A percentile compares a stretch with the other conserved stretches of the same genome.
Conservation (phyloP, 2,113 vertebrate species). For the Litocranius walleri region DNA sequence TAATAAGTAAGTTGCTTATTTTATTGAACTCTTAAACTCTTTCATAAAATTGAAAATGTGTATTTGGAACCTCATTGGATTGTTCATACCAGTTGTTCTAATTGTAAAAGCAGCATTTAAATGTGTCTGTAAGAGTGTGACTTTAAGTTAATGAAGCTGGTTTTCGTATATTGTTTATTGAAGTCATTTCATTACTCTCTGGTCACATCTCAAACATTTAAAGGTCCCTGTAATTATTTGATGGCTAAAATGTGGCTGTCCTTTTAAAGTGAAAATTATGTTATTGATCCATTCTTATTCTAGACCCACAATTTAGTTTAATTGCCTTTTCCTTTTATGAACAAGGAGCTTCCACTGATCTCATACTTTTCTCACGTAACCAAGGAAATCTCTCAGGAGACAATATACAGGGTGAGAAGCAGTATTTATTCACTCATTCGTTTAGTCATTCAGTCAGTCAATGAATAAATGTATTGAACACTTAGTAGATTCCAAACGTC, state of each 20-base stretch:
- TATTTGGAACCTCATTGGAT: background rate
- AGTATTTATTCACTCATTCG: background rate
- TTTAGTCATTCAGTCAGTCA: background rate
- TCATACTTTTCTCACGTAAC: background rate
- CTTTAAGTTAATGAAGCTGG: background rate
- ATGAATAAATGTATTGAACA: background rate
- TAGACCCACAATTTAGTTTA: background rate
- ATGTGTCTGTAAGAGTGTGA: background rate
- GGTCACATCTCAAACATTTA: background rate
- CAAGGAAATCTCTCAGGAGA: background rate
- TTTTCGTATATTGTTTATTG: background rate
- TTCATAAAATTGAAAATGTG: background rate
- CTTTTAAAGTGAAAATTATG: slow-evolving; percentile 23
- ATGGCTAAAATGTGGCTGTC: background rate
- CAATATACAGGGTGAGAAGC: background rate
- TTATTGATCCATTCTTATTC: background rate
- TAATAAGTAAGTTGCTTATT: background rate
- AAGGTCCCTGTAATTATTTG: slow-evolving; percentile 26
- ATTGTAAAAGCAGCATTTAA: background rate
- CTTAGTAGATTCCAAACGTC: background rate
- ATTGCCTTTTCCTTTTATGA: background rate
- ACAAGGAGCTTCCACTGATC: background rate
- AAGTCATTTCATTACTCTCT: slow-evolving; percentile 5
- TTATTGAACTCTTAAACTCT: background rate
- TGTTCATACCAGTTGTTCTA: background rate